phyloP scores from a whole-genome alignment of 2,113 vertebrate genomes.

The Tragelaphus scriptus region DNA sequence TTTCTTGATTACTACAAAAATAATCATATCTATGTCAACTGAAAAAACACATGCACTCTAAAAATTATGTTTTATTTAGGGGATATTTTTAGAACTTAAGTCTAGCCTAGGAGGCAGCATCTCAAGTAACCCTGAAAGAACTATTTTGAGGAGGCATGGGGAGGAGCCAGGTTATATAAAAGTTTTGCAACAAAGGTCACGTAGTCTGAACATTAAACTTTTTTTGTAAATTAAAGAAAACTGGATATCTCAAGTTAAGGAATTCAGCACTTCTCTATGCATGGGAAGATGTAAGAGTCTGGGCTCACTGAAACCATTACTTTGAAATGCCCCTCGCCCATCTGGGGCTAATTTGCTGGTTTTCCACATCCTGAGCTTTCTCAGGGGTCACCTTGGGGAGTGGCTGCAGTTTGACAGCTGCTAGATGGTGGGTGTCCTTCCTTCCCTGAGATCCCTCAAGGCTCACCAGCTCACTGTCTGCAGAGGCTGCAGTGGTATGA shows the following conservation, averaged over 20 bases:
- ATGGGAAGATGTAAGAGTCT: not conserved
- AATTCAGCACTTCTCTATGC: not conserved
- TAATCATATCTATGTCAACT: not conserved
- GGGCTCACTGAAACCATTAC: not conserved
- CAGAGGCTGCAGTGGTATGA: not conserved
- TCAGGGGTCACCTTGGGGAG: not conserved
- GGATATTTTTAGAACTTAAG: not conserved
- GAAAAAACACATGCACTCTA: not conserved
- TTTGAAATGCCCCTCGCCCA: not conserved
- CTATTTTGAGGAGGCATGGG: not conserved
- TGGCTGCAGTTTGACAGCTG: not conserved
- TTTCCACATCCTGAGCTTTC: not conserved
- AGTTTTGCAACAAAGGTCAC: not conserved
- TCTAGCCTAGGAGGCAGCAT: not conserved
- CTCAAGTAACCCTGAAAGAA: not conserved
- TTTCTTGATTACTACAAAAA: not conserved
- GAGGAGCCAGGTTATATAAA: not conserved
- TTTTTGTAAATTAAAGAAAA: not conserved
- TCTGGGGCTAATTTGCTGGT: not conserved
- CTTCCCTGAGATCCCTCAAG: not conserved
- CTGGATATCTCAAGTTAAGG: not conserved
- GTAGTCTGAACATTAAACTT: not conserved
- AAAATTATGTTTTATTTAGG: not conserved
- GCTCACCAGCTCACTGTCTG: not conserved
- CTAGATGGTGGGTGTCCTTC: not conserved